Conservation (phyloP, 2,888 invertebrate genomes). For the Erynnis tages region DNA sequence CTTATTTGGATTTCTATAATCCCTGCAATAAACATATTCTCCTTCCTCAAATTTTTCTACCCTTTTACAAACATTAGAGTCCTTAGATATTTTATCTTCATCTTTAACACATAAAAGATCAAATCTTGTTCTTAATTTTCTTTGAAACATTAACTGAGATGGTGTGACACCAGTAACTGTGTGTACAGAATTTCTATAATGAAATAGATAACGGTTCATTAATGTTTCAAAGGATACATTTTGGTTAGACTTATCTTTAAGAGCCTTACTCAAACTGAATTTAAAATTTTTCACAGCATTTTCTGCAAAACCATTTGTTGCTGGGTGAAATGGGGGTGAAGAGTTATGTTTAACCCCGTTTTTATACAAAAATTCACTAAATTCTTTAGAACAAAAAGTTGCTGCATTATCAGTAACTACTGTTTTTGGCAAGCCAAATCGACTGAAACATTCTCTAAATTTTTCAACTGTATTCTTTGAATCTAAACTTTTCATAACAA, state of each 20-base stretch:
- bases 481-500: conserved; percentile 11
- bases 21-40: conserved; percentile 12
- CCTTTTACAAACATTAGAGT: not conserved
- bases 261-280: not conserved
- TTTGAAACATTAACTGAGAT: conserved; percentile 1
- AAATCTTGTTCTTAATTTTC: not conserved
- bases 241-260: not conserved
- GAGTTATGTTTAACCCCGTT: conserved; percentile 25
- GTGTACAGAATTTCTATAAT: not conserved
- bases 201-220: not conserved
- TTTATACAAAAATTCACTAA: conserved; percentile 5
- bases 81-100: not conserved
- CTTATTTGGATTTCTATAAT: conserved; percentile 17
- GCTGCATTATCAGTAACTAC: conserved; percentile 1
- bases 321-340: conserved; percentile 22
- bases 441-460: conserved; percentile 8
- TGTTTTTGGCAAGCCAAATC: not conserved
- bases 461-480: conserved; percentile 6
- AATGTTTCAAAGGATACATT: not conserved
- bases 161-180: not conserved
- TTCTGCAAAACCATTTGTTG: conserved; percentile 8
- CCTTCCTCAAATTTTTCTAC: not conserved
- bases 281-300: not conserved
- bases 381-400: conserved; percentile 7
- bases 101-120: not conserved